A percentile compares a stretch with the other conserved stretches of the same genome.
Evolutionary conservation across 2,797 vertebrate species (phyloP).

Genomic region (Platyrinchus mystaceus): DNA sequence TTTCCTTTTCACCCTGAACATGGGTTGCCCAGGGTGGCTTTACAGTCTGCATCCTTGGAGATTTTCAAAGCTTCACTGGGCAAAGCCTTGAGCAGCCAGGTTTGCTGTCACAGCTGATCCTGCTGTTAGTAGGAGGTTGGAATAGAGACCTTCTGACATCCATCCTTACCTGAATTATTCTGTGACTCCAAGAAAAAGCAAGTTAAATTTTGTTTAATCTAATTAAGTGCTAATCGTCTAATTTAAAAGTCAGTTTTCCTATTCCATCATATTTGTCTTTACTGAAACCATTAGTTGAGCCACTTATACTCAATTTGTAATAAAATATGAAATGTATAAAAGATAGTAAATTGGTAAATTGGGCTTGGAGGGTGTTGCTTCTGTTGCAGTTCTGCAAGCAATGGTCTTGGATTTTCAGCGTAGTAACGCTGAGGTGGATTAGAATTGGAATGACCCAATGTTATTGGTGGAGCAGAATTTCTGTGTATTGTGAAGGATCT

Average conservation of each 20-base stretch:
- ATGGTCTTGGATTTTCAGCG: background rate
- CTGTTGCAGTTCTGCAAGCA: background rate
- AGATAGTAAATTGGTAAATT: background rate
- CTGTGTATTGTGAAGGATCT: background rate
- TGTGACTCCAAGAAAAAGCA: background rate
- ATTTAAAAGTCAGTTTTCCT: background rate
- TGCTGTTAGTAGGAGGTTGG: background rate
- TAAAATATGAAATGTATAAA: background rate
- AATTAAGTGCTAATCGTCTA: background rate
- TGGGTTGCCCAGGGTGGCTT: background rate
- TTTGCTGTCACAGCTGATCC: background rate
- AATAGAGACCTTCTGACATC: fast-evolving
- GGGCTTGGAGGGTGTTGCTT: background rate
- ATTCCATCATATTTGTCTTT: background rate
- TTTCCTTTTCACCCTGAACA: background rate
- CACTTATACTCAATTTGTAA: too few species aligned
- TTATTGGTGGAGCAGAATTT: background rate
- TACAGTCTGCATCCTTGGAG: background rate
- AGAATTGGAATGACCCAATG: background rate
- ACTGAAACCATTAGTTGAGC: background rate
- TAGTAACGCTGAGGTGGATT: background rate
- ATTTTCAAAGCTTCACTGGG: background rate
- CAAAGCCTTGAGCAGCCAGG: background rate
- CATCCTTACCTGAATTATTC: background rate
- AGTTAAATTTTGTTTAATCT: background rate